A percentile compares a stretch with the other conserved stretches of the same genome.
Conservation (phyloP, 1,140 invertebrate species). For the Metaphire vulgaris region DNA sequence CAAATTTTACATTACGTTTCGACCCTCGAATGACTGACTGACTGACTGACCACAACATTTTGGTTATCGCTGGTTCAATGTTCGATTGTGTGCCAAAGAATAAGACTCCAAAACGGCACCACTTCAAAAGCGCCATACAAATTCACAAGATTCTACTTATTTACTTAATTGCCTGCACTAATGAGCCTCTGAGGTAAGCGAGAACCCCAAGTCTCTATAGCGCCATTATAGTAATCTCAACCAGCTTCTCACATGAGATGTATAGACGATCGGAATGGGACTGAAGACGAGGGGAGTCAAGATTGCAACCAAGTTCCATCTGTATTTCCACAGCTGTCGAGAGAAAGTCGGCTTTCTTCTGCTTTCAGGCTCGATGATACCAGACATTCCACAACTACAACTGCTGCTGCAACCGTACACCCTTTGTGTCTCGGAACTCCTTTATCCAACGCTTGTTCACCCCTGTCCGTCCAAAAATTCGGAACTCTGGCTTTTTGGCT, state of each 20-base stretch:
- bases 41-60: too few relatives aligned
- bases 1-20: too few relatives aligned
- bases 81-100: neutral
- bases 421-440: too few relatives aligned
- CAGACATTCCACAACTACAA: neutral
- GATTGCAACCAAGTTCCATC: constrained; percentile 13
- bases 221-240: neutral
- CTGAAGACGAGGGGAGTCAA: constrained; percentile 14
- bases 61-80: too few relatives aligned
- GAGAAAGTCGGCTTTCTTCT: constrained; percentile 8
- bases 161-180: too few relatives aligned
- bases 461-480: too few relatives aligned
- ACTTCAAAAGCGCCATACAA: neutral
- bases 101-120: neutral
- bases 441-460: too few relatives aligned
- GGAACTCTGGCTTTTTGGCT: too few relatives aligned
- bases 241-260: neutral
- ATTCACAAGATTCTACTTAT: neutral
- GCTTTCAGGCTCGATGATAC: neutral
- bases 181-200: too few relatives aligned
- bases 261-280: constrained; percentile 7
- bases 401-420: too few relatives aligned
- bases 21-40: too few relatives aligned
- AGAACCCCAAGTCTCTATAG: too few relatives aligned
- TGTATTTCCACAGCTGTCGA: constrained; percentile 18